These are phyloP conservation scores for Calidris pugnax DNA, from an alignment of 2,113 vertebrate genomes.

Conservation along the genomic window DNA sequence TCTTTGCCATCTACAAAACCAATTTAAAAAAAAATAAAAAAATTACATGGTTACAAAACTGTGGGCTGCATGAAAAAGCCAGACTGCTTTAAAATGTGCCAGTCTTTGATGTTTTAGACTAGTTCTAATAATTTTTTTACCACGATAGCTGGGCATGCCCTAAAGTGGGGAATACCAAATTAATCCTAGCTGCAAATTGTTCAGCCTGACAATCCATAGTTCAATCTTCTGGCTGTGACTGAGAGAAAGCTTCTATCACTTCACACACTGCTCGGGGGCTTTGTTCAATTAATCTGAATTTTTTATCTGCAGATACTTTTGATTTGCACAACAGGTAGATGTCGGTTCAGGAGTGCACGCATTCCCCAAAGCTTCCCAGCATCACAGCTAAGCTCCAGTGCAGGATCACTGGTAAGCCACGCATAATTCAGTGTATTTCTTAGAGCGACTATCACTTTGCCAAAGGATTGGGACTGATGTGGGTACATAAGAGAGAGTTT, in stretches of 20 bases:
- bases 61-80: not conserved
- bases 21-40: not conserved
- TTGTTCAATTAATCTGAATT: conserved; percentile 5
- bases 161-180: not conserved
- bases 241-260: not conserved
- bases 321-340: not conserved
- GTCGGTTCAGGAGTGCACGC: not conserved
- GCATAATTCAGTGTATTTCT: not conserved
- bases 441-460: not conserved
- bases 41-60: not conserved
- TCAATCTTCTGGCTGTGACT: not conserved
- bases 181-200: not conserved
- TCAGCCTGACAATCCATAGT: not conserved
- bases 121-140: not conserved
- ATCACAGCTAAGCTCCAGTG: not conserved
- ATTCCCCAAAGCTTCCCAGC: not conserved
- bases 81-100: not conserved
- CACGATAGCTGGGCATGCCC: not conserved
- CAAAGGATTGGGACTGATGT: not conserved
- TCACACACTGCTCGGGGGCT: not conserved
- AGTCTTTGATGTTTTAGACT: not conserved
- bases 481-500: not conserved
- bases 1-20: not conserved
- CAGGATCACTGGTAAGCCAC: not conserved
- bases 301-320: conserved; percentile 25